Percentiles rank a stretch among this genome's conserved stretches.
phyloP scores from a whole-genome alignment of 2,113 vertebrate genomes.

The Cryptotis parvus region DNA sequence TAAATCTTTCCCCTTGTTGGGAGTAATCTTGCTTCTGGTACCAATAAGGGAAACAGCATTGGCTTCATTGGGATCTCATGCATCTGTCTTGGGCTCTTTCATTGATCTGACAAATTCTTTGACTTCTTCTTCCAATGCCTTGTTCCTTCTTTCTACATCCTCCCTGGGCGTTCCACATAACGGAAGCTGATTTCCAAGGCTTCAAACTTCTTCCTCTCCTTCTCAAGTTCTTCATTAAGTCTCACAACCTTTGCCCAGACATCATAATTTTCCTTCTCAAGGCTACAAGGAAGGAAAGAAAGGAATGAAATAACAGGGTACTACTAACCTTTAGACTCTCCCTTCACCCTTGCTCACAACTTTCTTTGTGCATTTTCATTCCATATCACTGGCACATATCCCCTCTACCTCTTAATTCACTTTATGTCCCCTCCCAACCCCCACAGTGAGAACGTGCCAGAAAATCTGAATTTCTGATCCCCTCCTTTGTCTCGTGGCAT shows the following conservation, averaged over 20 bases:
- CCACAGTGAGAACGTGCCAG: not conserved
- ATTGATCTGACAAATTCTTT: conserved; percentile 84
- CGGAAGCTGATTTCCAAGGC: conserved; percentile 89
- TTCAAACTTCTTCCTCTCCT: conserved; percentile 85
- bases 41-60: not conserved
- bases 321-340: not conserved
- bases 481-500: not conserved
- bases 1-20: not conserved
- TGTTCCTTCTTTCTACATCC: conserved; percentile 89
- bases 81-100: conserved; percentile 48
- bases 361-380: not conserved
- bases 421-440: not conserved
- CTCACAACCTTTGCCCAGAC: conserved; percentile 90
- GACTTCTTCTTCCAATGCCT: conserved; percentile 89
- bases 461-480: conserved; percentile 1
- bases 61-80: not conserved
- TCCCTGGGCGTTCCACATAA: conserved; percentile 83
- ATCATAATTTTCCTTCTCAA: conserved; percentile 93
- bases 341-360: not conserved
- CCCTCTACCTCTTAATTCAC: not conserved
- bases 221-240: conserved; percentile 90
- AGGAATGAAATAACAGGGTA: not conserved
- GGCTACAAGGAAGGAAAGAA: conserved; percentile 84
- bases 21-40: not conserved
- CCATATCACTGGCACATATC: not conserved